These are phyloP conservation scores for Anguilla megastoma DNA, from an alignment of 2,797 vertebrate species.

Conservation along the genomic window DNA sequence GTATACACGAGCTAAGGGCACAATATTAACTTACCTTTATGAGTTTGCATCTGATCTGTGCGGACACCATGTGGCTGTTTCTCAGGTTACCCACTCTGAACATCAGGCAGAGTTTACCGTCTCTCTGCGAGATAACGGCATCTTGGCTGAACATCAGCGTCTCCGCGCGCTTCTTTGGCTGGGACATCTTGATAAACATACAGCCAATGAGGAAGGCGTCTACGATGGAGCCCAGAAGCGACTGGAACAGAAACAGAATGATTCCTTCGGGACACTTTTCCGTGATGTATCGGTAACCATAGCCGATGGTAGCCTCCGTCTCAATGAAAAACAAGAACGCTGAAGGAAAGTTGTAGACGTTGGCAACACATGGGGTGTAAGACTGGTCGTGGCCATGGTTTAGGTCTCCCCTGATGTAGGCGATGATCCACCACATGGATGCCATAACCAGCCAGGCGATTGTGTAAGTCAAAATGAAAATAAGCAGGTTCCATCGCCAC, in stretches of 20 bases:
- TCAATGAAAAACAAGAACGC: slow-evolving; percentile 92
- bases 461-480: slow-evolving; percentile 88
- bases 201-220: slow-evolving; percentile 91
- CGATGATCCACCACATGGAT: slow-evolving; percentile 92
- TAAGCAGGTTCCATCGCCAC: slow-evolving; percentile 93
- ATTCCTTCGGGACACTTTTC: slow-evolving; percentile 90
- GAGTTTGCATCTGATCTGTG: slow-evolving; percentile 91
- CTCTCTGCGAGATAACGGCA: slow-evolving; percentile 85
- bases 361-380: slow-evolving; percentile 85
- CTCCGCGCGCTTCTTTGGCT: slow-evolving; percentile 90
- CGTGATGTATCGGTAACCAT: slow-evolving; percentile 86
- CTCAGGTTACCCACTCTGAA: slow-evolving; percentile 89
- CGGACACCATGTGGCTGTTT: slow-evolving; percentile 93
- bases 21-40: slow-evolving; percentile 77
- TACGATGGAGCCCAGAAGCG: slow-evolving; percentile 85
- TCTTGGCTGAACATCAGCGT: slow-evolving; percentile 90
- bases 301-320: slow-evolving; percentile 89
- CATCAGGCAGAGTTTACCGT: slow-evolving; percentile 89
- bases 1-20: not conserved
- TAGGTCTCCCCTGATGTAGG: slow-evolving; percentile 85
- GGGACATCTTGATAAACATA: slow-evolving; percentile 96
- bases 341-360: slow-evolving; percentile 91
- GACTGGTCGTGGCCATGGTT: slow-evolving; percentile 70
- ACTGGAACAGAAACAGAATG: slow-evolving; percentile 89
- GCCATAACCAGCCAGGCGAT: slow-evolving; percentile 93